Evolutionary conservation across 2,797 vertebrate species (phyloP), one percentile per base, ranked within the genome.

Genomic region (Tiaroga cobitis): DNA sequence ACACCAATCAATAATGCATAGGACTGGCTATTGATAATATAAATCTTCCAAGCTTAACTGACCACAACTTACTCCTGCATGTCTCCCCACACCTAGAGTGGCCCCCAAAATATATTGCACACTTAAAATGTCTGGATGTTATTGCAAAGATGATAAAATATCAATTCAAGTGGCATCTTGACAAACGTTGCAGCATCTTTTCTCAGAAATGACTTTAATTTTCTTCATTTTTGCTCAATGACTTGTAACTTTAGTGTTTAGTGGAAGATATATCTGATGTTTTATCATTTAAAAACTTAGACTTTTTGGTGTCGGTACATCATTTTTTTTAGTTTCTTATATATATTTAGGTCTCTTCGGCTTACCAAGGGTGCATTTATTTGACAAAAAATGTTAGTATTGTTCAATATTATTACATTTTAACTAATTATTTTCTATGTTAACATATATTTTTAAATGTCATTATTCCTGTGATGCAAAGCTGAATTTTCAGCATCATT

Each of bases 1-100:
- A 83, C 49, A 59, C 46, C 24, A 43, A 84, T 84, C n/a, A 69
- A 78, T 78, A 84, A 84, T 84, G 82, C 72, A 84, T 51, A 75
- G 59, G 46, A 24, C 46, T 43, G 11, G 34, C 82, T 59, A 41
- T 56, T 56, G 63, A 56, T 32, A 15, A 59, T 16, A 77, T 59
- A 32, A 77, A 83, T 77, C 61, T 65, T 29, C 16, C n/a, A 56
- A 29, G 29, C 19, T 51, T 68, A 51, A 24, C 43, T 54, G 61
- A 77, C 43, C 73, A 68, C 61, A 77, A 19, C 73, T 65, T 65
- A 65, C 16, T 65, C 29, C 65, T 37, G 15, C 32, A 49, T 6
- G 46, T 5, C 49, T 59, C 13, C 46, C 10, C 3, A 24, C 29
- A 32, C 29, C 41, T 1, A 49, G 15, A 65, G 41, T 21, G 21